Evolutionary conservation across 2,113 vertebrate genomes (phyloP).

Genomic region (Chitala chitala): DNA sequence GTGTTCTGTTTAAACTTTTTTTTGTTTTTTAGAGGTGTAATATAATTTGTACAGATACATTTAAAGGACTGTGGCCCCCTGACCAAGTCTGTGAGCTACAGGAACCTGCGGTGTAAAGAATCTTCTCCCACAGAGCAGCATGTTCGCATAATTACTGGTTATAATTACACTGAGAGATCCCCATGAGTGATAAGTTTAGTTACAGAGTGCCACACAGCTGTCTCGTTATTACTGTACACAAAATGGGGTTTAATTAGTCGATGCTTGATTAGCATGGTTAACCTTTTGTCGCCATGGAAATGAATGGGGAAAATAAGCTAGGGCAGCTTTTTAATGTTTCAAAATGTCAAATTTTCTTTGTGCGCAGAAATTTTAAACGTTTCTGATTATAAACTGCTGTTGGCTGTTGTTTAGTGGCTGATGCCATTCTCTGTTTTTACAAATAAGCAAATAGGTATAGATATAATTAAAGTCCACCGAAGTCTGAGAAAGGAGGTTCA

Average conservation of each 20-base stretch:
- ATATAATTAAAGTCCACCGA: too few relatives aligned
- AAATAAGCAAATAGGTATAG: too few relatives aligned
- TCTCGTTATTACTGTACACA: conserved; percentile 52
- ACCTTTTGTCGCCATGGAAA: conserved; percentile 50
- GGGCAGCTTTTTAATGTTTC: background rate
- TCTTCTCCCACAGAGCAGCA: background rate
- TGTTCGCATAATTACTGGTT: conserved; percentile 32
- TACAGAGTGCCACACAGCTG: conserved; percentile 36
- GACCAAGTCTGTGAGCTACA: background rate
- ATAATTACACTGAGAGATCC: conserved; percentile 36
- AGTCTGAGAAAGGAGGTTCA: too few relatives aligned
- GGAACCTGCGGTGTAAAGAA: background rate
- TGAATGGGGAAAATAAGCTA: conserved; percentile 16
- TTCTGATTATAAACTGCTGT: background rate
- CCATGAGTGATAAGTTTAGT: conserved; percentile 34
- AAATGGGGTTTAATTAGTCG: conserved; percentile 49
- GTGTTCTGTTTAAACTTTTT: too few relatives aligned
- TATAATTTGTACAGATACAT: background rate
- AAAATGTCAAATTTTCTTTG: background rate
- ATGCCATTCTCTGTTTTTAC: too few relatives aligned
- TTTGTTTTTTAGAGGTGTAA: background rate
- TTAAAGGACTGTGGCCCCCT: background rate
- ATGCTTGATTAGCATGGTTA: conserved; percentile 47
- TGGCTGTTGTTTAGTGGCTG: background rate
- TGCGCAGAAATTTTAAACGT: background rate